Evolutionary conservation across 1,140 invertebrate species (phyloP).

Genomic region (Triops longicaudatus): DNA sequence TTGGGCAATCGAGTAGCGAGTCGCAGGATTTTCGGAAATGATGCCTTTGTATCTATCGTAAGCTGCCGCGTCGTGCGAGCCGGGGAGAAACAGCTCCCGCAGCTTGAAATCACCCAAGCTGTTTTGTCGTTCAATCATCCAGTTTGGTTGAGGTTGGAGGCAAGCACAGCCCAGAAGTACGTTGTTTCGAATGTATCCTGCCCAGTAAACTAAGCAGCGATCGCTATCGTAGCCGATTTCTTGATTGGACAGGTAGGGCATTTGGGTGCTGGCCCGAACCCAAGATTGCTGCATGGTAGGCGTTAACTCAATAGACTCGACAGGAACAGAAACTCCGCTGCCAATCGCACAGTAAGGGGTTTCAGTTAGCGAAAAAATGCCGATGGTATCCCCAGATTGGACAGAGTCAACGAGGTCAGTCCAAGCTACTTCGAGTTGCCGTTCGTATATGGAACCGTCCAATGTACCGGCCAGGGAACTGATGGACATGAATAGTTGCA

Average conservation of each 20-base stretch:
- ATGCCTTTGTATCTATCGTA: conserved; percentile 43
- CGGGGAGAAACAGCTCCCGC: conserved; percentile 50
- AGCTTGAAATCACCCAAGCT: conserved; percentile 41
- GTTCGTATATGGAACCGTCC: conserved; percentile 24
- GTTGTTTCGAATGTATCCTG: conserved; percentile 34
- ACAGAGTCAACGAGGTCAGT: conserved; percentile 24
- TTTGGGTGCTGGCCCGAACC: conserved; percentile 30
- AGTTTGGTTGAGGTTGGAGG: conserved; percentile 46
- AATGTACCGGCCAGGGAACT: conserved; percentile 26
- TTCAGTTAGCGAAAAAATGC: conserved; percentile 20
- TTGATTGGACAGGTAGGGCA: conserved; percentile 26
- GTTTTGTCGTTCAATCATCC: conserved; percentile 48
- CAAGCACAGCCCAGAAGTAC: conserved; percentile 36
- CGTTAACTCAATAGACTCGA: neutral
- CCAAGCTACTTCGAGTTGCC: conserved; percentile 35
- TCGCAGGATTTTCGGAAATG: conserved; percentile 39
- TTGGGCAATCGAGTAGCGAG: conserved; percentile 46
- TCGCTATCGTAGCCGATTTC: conserved; percentile 6
- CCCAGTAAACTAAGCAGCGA: conserved; percentile 38
- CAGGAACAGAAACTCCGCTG: conserved; percentile 22
- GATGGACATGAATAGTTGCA: conserved; percentile 26
- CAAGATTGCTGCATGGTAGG: conserved; percentile 14
- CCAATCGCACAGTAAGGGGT: conserved; percentile 9
- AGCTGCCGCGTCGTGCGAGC: conserved; percentile 54
- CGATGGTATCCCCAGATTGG: conserved; percentile 26